Evolutionary conservation across 2,113 vertebrate species (phyloP).

Genomic region (Sminthopsis crassicaudata): DNA sequence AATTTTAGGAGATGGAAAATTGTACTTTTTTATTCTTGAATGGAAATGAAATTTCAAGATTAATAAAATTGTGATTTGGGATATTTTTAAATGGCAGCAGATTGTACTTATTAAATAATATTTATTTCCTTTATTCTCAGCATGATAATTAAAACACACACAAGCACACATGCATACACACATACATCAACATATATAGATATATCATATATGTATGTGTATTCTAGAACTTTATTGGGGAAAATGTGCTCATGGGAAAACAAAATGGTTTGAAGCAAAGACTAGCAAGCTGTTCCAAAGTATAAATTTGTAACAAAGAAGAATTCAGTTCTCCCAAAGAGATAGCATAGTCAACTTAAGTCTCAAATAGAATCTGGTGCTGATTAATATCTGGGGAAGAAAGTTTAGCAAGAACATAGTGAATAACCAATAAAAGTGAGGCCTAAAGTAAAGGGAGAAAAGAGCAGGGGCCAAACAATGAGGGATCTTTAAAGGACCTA

Average conservation of each 20-base stretch:
- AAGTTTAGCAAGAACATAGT: slow-evolving; percentile 51
- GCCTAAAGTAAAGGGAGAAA: neutral
- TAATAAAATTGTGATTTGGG: fast-evolving
- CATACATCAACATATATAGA: neutral
- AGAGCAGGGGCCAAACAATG: neutral
- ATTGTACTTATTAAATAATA: slow-evolving; percentile 55
- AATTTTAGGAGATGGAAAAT: neutral
- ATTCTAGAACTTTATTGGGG: slow-evolving; percentile 48
- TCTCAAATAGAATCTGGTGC: slow-evolving; percentile 44
- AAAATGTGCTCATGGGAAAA: slow-evolving; percentile 62
- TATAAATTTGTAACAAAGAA: neutral
- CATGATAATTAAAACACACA: too few species aligned
- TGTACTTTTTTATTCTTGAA: slow-evolving; percentile 42
- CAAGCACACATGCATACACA: neutral
- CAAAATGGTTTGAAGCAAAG: slow-evolving; percentile 46
- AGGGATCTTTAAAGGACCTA: neutral
- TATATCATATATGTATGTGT: neutral
- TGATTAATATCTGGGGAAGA: neutral
- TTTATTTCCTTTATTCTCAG: slow-evolving; percentile 26
- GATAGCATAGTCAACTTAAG: neutral
- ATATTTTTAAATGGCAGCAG: slow-evolving; percentile 49
- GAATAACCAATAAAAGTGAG: slow-evolving; percentile 13
- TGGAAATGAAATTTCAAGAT: slow-evolving; percentile 42
- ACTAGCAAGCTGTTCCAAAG: slow-evolving; percentile 59
- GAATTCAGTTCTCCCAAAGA: neutral